These are phyloP conservation scores for Ladona fulva DNA, from an alignment of 1,140 invertebrate species.

Conservation along the genomic window DNA sequence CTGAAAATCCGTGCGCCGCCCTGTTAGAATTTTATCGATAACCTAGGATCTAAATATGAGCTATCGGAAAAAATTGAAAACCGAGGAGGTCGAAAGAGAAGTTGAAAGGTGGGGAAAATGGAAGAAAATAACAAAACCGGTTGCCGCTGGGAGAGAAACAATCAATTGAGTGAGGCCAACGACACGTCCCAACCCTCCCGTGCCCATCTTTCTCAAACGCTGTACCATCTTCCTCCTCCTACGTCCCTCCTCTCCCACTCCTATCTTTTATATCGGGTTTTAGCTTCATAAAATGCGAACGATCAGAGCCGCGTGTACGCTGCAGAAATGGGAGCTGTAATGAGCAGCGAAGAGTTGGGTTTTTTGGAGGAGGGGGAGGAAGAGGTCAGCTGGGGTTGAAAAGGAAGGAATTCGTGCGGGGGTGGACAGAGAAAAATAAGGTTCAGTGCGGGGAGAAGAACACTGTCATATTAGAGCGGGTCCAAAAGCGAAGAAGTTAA, in stretches of 20 bases:
- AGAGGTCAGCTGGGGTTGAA: not conserved
- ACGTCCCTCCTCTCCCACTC: not conserved
- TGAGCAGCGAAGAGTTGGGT: not conserved
- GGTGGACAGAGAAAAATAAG: not conserved
- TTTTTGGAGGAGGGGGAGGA: not conserved
- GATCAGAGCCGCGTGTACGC: not conserved
- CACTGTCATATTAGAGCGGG: no score
- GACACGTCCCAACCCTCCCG: not conserved
- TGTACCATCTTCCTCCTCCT: no score
- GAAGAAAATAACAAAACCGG: not conserved
- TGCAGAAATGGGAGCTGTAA: not conserved
- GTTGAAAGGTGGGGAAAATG: not conserved
- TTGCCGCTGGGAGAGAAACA: not conserved
- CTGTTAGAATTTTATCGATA: no score
- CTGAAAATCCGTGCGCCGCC: no score
- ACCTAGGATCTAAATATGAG: not conserved
- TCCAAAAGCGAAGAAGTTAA: no score
- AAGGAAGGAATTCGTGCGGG: not conserved
- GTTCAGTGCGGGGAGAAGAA: not conserved
- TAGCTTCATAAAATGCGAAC: not conserved
- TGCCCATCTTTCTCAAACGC: not conserved
- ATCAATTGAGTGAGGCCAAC: not conserved
- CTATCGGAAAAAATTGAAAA: not conserved
- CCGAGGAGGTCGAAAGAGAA: not conserved
- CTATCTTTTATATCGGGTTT: not conserved